Percentiles rank a stretch among this genome's conserved stretches.
Evolutionary conservation across 2,797 vertebrate genomes (phyloP).

Genomic region (Uromys caudimaculatus): DNA sequence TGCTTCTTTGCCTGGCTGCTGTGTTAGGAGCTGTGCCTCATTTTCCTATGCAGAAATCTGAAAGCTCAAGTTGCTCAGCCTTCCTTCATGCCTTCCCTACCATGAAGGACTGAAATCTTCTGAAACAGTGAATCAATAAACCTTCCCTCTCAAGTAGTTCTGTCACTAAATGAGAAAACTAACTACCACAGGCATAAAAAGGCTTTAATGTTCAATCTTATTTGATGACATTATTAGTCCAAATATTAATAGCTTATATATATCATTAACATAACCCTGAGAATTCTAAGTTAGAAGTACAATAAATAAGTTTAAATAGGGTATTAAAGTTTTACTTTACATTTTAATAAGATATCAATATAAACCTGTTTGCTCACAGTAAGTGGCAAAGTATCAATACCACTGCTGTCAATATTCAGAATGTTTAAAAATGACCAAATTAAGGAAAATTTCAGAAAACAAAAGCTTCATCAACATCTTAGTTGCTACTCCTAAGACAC

Average conservation of each 20-base stretch:
- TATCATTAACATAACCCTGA: not conserved
- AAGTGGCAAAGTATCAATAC: slow-evolving; percentile 12
- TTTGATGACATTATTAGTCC: slow-evolving; percentile 15
- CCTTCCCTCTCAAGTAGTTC: not conserved
- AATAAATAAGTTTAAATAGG: slow-evolving; percentile 29
- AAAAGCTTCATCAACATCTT: slow-evolving; percentile 60
- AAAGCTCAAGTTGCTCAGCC: not conserved
- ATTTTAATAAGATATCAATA: slow-evolving; percentile 42
- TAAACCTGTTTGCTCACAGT: slow-evolving; percentile 22
- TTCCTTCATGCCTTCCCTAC: not conserved
- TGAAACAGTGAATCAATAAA: not conserved
- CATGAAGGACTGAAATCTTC: not conserved
- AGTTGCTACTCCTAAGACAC: slow-evolving; percentile 30
- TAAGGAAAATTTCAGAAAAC: slow-evolving; percentile 36
- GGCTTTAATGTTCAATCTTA: slow-evolving; percentile 29
- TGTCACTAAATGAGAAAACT: not conserved
- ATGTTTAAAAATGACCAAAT: slow-evolving; percentile 36
- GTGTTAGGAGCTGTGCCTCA: not conserved
- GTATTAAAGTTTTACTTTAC: slow-evolving; percentile 46
- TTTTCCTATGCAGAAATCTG: not conserved
- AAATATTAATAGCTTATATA: slow-evolving; percentile 42
- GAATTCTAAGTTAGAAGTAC: slow-evolving; percentile 26
- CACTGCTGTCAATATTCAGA: slow-evolving; percentile 14
- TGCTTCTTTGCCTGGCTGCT: not conserved
- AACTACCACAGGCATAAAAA: slow-evolving; percentile 1